These are phyloP conservation scores for Tenrec ecaudatus DNA, from an alignment of 2,113 vertebrate genomes.

Conservation along the genomic window DNA sequence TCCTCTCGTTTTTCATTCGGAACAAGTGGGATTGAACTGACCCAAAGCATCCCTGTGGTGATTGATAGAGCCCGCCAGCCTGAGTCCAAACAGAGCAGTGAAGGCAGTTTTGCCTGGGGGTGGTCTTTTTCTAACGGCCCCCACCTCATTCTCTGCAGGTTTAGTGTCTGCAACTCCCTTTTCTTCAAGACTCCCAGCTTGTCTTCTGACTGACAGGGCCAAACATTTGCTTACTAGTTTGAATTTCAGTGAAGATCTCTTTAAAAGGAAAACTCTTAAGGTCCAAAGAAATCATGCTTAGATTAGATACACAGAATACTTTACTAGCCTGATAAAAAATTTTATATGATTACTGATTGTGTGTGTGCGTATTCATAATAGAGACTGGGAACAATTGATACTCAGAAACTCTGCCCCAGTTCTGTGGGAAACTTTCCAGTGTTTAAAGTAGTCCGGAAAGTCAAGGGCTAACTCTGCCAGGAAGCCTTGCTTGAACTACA, in stretches of 20 bases:
- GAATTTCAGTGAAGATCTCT: background rate
- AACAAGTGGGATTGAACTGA: background rate
- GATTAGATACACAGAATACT: background rate
- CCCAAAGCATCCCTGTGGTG: background rate
- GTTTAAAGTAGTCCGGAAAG: background rate
- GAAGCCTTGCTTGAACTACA: background rate
- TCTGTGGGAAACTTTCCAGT: background rate
- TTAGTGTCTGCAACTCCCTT: background rate
- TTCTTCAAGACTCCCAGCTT: background rate
- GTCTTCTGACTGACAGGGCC: background rate
- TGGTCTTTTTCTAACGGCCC: background rate
- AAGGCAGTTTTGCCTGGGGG: background rate
- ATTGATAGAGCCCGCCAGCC: background rate
- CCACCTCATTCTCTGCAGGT: background rate
- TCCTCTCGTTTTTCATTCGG: conserved; percentile 9
- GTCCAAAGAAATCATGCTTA: background rate
- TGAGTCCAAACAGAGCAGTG: background rate
- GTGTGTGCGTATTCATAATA: background rate
- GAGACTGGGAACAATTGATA: background rate
- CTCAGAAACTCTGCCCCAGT: background rate
- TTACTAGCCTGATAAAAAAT: background rate
- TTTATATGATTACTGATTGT: background rate
- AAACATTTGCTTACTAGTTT: background rate
- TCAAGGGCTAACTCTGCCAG: background rate
- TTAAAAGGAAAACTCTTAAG: background rate